These are phyloP conservation scores for Phortica variegata DNA, from an alignment of 1,140 invertebrate genomes.

Conservation along the genomic window DNA sequence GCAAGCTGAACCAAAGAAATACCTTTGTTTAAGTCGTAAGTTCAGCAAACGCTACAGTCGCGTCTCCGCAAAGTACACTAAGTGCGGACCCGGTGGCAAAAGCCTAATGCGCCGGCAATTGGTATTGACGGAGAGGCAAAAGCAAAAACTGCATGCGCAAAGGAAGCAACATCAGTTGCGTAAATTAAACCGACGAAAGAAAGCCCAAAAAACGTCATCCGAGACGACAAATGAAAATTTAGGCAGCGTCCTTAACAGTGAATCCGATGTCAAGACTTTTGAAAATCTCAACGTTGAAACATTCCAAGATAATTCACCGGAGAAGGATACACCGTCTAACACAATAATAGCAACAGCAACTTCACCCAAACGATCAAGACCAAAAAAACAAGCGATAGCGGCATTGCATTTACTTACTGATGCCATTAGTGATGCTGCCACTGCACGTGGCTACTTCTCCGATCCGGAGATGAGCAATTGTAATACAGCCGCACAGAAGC, in stretches of 20 bases:
- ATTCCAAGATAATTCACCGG: too few relatives aligned
- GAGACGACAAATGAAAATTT: too few relatives aligned
- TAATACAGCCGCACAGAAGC: constrained; percentile 19
- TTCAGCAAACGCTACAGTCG: constrained; percentile 42
- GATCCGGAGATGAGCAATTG: constrained; percentile 40
- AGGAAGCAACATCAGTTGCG: constrained; percentile 9
- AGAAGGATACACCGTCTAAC: too few relatives aligned
- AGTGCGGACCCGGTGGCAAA: constrained; percentile 5
- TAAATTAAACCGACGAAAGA: neutral
- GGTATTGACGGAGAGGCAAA: constrained; percentile 40
- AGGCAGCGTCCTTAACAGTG: too few relatives aligned
- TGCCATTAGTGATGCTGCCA: constrained; percentile 28
- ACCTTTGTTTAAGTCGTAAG: constrained; percentile 40
- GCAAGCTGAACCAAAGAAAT: constrained; percentile 49
- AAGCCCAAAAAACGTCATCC: too few relatives aligned
- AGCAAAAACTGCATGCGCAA: constrained; percentile 32
- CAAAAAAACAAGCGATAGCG: constrained; percentile 37
- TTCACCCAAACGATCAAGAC: constrained; percentile 37
- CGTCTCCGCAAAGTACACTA: constrained; percentile 35
- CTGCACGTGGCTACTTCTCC: constrained; percentile 52
- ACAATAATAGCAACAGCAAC: constrained; percentile 19
- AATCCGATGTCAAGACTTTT: too few relatives aligned
- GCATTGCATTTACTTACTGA: constrained; percentile 37
- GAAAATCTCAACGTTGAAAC: too few relatives aligned
- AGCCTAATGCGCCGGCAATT: constrained; percentile 31